These are phyloP conservation scores for Apantesis nais DNA, from an alignment of 2,888 invertebrate genomes.

Conservation along the genomic window DNA sequence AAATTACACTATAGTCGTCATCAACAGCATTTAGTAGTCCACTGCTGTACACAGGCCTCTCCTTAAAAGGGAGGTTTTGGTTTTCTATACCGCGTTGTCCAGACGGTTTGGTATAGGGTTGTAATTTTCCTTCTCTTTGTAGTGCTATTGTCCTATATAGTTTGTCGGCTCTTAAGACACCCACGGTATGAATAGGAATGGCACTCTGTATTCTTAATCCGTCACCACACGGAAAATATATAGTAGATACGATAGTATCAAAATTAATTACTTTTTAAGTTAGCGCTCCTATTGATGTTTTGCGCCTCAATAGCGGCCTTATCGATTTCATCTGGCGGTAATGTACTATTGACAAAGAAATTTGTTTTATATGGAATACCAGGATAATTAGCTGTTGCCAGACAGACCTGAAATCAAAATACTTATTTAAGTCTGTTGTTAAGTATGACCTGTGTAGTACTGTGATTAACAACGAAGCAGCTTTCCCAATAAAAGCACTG, in stretches of 20 bases:
- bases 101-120: no score
- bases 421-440: neutral
- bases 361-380: conserved; percentile 82
- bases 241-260: neutral
- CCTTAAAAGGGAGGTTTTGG: no score
- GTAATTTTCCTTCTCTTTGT: no score
- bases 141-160: no score
- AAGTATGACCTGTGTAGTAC: neutral
- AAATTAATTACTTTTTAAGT: conserved; percentile 62
- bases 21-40: no score
- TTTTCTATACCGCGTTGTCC: no score
- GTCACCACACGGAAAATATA: no score
- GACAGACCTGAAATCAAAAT: conserved; percentile 82
- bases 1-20: no score
- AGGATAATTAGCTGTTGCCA: conserved; percentile 93
- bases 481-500: neutral
- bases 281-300: conserved; percentile 62
- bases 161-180: no score
- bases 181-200: no score
- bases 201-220: no score
- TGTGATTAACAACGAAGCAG: neutral
- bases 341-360: conserved; percentile 71
- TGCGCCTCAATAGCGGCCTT: conserved; percentile 64
- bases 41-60: no score
- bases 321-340: conserved; percentile 56